Evolutionary conservation across 2,113 vertebrate genomes (phyloP).

Genomic region (Eulemur rufifrons): DNA sequence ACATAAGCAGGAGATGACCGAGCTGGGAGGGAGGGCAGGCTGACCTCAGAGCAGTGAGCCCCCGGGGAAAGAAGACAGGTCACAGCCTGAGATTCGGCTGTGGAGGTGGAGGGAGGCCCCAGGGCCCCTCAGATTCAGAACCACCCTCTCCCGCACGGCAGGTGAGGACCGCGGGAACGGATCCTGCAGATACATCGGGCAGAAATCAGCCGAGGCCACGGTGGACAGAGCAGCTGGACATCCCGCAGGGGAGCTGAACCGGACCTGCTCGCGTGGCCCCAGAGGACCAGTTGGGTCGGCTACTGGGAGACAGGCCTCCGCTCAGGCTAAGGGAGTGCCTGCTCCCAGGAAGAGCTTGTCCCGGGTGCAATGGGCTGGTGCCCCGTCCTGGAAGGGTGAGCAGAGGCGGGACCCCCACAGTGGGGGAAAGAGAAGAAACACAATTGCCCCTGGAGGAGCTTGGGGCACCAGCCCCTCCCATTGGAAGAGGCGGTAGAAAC

Average conservation of each 20-base stretch:
- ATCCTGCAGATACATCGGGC: not conserved
- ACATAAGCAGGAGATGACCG: too few relatives aligned
- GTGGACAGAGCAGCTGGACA: not conserved
- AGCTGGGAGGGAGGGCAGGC: not conserved
- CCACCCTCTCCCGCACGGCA: not conserved
- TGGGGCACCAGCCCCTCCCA: not conserved
- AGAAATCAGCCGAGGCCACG: not conserved
- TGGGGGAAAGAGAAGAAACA: not conserved
- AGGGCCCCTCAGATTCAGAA: fast-evolving
- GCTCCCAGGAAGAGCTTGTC: not conserved
- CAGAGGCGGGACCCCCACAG: not conserved
- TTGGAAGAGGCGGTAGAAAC: not conserved
- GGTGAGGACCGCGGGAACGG: not conserved
- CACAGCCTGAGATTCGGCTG: not conserved
- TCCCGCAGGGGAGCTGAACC: not conserved
- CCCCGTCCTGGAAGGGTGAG: fast-evolving
- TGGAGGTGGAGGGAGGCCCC: not conserved
- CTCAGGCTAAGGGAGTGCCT: not conserved
- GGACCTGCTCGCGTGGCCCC: not conserved
- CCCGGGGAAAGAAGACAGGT: not conserved
- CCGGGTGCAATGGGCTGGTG: not conserved
- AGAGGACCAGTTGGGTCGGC: not conserved
- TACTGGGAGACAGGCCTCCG: not conserved
- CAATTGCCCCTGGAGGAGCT: not conserved
- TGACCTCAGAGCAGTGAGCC: not conserved